Evolutionary conservation across 2,113 vertebrate genomes (phyloP).

Genomic region (Eulemur rufifrons): DNA sequence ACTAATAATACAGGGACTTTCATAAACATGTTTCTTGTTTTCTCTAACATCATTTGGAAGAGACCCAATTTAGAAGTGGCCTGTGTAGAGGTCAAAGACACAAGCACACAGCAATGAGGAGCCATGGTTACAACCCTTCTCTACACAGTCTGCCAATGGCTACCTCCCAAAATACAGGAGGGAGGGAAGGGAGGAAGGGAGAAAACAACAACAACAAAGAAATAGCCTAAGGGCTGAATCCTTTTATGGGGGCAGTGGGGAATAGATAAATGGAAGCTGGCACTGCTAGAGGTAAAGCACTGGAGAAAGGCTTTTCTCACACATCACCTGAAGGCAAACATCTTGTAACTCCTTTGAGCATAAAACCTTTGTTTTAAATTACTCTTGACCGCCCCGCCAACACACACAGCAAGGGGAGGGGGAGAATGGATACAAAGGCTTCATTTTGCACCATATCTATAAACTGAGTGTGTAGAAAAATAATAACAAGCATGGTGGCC

Average conservation of each 20-base stretch:
- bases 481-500: neutral
- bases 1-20: constrained; percentile 5
- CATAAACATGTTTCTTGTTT: constrained; percentile 34
- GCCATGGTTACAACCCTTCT: neutral
- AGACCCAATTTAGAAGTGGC: constrained; percentile 58
- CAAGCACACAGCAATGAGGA: constrained; percentile 41
- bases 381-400: neutral
- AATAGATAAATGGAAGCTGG: neutral
- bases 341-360: neutral
- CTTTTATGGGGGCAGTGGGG: neutral
- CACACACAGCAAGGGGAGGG: neutral
- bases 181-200: neutral
- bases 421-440: neutral
- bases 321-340: neutral
- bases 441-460: neutral
- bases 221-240: neutral
- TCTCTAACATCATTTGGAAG: constrained; percentile 50
- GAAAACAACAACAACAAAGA: neutral
- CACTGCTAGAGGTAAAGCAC: neutral
- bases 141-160: neutral
- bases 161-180: neutral
- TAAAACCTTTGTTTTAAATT: neutral
- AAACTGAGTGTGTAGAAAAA: neutral
- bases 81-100: constrained; percentile 1
- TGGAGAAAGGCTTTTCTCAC: neutral